phyloP scores from a whole-genome alignment of 2,797 vertebrate genomes.

The Odontamblyopus rebecca region DNA sequence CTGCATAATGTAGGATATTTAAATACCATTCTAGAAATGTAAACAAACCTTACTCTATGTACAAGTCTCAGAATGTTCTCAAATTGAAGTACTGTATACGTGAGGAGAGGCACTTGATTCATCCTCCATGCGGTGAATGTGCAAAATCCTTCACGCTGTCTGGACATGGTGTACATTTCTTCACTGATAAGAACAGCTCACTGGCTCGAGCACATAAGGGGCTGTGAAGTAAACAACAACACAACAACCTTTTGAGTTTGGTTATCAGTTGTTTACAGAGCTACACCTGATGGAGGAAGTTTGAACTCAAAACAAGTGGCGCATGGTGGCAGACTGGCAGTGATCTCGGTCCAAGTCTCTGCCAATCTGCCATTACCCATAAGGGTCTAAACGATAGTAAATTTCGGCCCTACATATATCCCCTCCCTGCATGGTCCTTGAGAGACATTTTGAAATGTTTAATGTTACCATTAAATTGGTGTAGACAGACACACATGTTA shows the following conservation, averaged over 20 bases:
- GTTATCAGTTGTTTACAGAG: slow-evolving; percentile 21
- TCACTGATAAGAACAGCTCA: slow-evolving; percentile 74
- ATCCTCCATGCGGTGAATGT: slow-evolving; percentile 48
- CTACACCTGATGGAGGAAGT: slow-evolving; percentile 6
- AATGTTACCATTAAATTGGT: slow-evolving; percentile 3
- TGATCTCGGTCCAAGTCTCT: neutral
- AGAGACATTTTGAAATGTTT: slow-evolving; percentile 3
- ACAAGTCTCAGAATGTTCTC: slow-evolving; percentile 4
- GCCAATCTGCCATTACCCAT: neutral
- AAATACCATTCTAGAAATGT: neutral
- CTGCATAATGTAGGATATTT: too few relatives aligned
- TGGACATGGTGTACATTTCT: slow-evolving; percentile 79
- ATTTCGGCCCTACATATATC: neutral
- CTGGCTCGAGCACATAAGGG: slow-evolving; percentile 60
- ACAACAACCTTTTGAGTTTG: slow-evolving; percentile 46
- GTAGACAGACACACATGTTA: neutral
- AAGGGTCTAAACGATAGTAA: neutral
- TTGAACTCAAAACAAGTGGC: neutral
- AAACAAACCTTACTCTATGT: neutral
- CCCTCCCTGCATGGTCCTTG: neutral
- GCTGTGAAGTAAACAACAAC: slow-evolving; percentile 62
- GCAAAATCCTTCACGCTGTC: slow-evolving; percentile 63
- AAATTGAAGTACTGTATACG: neutral
- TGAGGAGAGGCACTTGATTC: slow-evolving; percentile 22
- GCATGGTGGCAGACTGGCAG: neutral